Evolutionary conservation across 2,888 invertebrate genomes (phyloP), one percentile per base, ranked within the genome.

Genomic region (Junonia oenone): DNA sequence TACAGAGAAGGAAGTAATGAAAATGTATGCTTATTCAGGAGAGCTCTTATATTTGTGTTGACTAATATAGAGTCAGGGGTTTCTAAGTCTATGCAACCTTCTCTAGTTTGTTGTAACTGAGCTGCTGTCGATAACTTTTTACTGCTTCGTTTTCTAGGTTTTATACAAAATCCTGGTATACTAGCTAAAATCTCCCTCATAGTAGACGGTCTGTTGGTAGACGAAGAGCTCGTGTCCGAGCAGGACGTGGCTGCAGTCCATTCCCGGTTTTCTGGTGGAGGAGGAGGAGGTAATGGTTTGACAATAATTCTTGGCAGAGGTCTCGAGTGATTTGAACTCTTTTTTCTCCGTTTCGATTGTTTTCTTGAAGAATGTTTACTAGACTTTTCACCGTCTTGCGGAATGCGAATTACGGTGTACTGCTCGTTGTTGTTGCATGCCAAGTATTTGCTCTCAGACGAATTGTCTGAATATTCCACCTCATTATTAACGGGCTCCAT

Each of bases 31-130:
- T 97, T 97, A 81, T 98, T 97, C 58, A 99, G 91, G 65, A 99
- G 90, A 62, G 95, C 94, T 76, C 98, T 92, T 66, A 99, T 92
- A 88, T 98, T 98, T 45, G 97, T 97, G 76, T 96, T 96, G 51
- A 97, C 96, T 76, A 99, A 92, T 74, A 99, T 97, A 51, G 98
- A 98, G 76, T 98, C 98, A 15, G 98, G 98, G 38, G 98, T 98
- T 88, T 98, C 98, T 71, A 99, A 91, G 85, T 99, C 98, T 65
- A 99, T 96, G 78, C 96, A 96, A 51, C 98, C 98, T 87, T 98
- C 97, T 84, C 95, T 95, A 38, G 96, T 96, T 87, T 97, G 96
- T 75, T 97, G 97, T 63, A 98, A 90, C 85, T 98, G 98, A 63
- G 98, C 98, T 43, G 98, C 97, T 59, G 96, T 95, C 33, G 97